Conservation (phyloP, 2,113 vertebrate genomes). For the Rhineura floridana region DNA sequence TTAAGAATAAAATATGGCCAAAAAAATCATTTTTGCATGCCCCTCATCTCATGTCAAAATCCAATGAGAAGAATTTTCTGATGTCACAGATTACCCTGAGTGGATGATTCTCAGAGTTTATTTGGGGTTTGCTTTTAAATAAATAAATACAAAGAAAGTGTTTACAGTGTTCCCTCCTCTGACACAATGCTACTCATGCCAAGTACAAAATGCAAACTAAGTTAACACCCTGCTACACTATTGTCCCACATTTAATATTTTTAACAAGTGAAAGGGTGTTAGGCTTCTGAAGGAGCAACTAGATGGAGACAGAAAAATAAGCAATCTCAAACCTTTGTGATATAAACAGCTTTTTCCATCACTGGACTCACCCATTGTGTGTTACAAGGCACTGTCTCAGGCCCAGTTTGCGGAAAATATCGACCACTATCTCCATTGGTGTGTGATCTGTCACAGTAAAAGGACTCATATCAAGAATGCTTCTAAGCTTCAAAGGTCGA, state of each 20-base stretch:
- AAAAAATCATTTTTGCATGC: neutral
- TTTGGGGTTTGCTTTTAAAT: neutral
- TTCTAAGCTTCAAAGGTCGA: slow-evolving; percentile 93
- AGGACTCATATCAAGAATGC: slow-evolving; percentile 98
- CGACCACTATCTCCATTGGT: slow-evolving; percentile 99
- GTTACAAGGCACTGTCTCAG: slow-evolving; percentile 99
- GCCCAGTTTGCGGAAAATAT: slow-evolving; percentile 97
- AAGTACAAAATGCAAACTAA: no score
- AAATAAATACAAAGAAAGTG: no score
- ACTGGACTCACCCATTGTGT: slow-evolving; percentile 92
- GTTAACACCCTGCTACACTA: neutral
- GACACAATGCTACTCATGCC: no score
- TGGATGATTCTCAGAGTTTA: neutral
- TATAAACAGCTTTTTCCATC: neutral
- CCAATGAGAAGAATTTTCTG: neutral
- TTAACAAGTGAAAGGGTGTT: neutral
- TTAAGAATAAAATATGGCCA: neutral
- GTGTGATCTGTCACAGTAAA: slow-evolving; percentile 99
- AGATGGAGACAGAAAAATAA: neutral
- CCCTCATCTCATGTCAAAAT: no score
- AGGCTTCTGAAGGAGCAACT: neutral
- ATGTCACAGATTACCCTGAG: neutral
- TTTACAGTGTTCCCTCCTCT: no score
- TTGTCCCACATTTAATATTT: neutral
- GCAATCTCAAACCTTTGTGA: neutral